A percentile compares a stretch with the other conserved stretches of the same genome.
phyloP scores from a whole-genome alignment of 2,113 vertebrate genomes.

The Pristiophorus japonicus region DNA sequence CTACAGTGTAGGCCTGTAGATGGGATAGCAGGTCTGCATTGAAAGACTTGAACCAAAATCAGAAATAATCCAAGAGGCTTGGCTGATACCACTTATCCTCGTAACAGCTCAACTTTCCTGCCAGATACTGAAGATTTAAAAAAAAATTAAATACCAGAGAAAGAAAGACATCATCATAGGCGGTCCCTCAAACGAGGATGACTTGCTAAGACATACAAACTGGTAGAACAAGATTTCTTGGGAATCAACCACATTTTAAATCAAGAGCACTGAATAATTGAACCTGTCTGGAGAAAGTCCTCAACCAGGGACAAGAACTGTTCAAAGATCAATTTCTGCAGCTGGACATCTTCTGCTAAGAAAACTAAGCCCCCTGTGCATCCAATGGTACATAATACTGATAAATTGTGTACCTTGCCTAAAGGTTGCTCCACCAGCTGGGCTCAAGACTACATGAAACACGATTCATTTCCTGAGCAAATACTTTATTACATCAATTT shows the following conservation, averaged over 20 bases:
- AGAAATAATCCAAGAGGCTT: neutral
- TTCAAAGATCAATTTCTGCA: neutral
- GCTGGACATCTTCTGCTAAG: neutral
- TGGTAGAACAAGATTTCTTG: too few species aligned
- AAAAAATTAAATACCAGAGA: neutral
- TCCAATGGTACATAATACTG: neutral
- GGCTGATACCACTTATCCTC: neutral
- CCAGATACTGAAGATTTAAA: neutral
- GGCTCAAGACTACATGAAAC: neutral
- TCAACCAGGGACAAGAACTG: neutral
- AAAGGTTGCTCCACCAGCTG: neutral
- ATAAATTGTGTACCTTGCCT: neutral
- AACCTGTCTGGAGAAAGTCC: neutral
- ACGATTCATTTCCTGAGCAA: neutral
- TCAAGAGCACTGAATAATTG: too few species aligned
- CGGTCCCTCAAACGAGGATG: too few species aligned
- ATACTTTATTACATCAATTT: neutral
- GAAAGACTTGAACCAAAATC: too few species aligned
- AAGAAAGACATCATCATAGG: too few species aligned
- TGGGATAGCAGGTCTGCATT: neutral
- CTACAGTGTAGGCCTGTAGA: neutral
- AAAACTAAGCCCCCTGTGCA: neutral
- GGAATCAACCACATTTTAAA: neutral
- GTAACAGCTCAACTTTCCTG: neutral
- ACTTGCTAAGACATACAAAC: neutral